Evolutionary conservation across 2,113 vertebrate species (phyloP).

Genomic region (Chascanopsetta lugubris): DNA sequence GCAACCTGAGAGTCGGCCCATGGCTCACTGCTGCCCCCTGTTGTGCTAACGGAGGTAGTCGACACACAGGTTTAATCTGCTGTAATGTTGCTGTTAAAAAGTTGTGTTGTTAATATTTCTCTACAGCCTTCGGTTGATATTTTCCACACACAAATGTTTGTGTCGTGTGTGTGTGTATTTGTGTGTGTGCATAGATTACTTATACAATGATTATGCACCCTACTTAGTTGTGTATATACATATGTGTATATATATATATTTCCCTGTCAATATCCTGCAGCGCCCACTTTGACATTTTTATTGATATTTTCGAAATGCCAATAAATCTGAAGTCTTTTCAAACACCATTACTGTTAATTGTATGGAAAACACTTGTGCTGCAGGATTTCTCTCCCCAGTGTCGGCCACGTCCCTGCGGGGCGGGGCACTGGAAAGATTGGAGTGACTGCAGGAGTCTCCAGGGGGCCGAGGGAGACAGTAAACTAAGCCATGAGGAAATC

Average conservation of each 20-base stretch:
- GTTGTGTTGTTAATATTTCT: conserved; percentile 19
- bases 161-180: not conserved
- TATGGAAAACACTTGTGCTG: conserved; percentile 39
- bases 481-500: conserved; percentile 76
- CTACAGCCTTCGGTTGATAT: conserved; percentile 17
- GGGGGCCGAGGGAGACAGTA: conserved; percentile 64
- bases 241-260: too few relatives aligned
- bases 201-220: conserved; percentile 16
- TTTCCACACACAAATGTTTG: conserved; percentile 2
- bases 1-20: conserved; percentile 2
- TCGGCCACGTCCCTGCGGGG: conserved; percentile 13
- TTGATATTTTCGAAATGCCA: conserved; percentile 8
- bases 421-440: conserved; percentile 28
- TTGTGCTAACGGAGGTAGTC: conserved; percentile 28
- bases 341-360: conserved; percentile 25
- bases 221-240: conserved; percentile 7
- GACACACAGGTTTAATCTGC: not conserved
- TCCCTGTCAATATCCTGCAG: conserved; percentile 20
- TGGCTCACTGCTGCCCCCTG: conserved; percentile 81
- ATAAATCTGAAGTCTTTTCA: conserved; percentile 19
- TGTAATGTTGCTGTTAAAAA: conserved; percentile 3
- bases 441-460: conserved; percentile 69
- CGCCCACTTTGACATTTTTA: conserved; percentile 26
- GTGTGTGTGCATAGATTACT: not conserved
- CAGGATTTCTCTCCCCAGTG: conserved; percentile 36